Conservation (phyloP, 1,140 invertebrate species). For the Bombus superbus region DNA sequence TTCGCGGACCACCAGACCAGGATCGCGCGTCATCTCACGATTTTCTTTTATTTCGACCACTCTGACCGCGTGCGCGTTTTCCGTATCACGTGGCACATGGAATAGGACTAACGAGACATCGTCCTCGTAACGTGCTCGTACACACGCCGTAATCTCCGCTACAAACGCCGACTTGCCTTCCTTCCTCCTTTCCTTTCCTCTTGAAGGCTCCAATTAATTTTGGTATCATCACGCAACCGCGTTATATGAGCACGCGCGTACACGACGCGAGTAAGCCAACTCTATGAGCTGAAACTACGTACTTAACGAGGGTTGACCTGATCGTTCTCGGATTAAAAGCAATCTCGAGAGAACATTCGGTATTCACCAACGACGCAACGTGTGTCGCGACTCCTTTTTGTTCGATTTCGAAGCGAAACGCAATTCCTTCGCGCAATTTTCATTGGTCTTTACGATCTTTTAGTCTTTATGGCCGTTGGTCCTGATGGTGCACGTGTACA, state of each 20-base stretch:
- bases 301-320: slow-evolving; percentile 35
- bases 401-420: background rate
- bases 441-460: background rate
- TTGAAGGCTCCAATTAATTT: slow-evolving; percentile 43
- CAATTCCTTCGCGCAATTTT: background rate
- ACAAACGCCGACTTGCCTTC: slow-evolving; percentile 22
- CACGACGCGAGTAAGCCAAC: background rate
- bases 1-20: background rate
- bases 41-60: slow-evolving; percentile 33
- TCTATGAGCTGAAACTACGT: slow-evolving; percentile 3
- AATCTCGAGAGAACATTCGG: background rate
- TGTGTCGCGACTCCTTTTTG: background rate
- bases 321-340: slow-evolving; percentile 27
- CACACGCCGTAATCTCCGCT: background rate
- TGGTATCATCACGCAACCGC: slow-evolving; percentile 49
- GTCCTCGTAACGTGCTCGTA: slow-evolving; percentile 7
- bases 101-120: slow-evolving; percentile 48
- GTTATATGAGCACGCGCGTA: slow-evolving; percentile 18
- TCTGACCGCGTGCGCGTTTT: slow-evolving; percentile 13
- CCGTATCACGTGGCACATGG: slow-evolving; percentile 36
- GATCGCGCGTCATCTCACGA: background rate
- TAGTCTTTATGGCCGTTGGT: background rate
- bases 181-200: background rate
- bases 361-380: background rate
- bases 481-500: background rate